Evolutionary conservation across 2,888 invertebrate genomes (phyloP).

Genomic region (Xanthorhoe spadicearia): DNA sequence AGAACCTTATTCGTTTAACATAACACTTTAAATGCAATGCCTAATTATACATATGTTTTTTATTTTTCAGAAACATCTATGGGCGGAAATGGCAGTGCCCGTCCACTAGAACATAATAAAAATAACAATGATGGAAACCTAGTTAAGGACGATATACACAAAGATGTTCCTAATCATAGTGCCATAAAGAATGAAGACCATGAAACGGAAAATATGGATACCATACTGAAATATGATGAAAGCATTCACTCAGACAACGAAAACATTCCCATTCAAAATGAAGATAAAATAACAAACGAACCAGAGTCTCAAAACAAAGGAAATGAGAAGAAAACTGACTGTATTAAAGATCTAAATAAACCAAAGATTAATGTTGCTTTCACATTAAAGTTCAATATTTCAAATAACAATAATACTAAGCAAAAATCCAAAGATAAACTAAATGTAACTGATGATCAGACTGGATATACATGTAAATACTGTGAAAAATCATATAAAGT

Average conservation of each 20-base stretch:
- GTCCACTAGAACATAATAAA: background rate
- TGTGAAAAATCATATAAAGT: slow-evolving; percentile 5
- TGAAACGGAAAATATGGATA: background rate
- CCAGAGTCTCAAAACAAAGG: background rate
- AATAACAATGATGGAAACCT: background rate
- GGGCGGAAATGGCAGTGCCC: background rate
- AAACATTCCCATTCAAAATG: background rate
- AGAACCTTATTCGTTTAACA: too few species aligned
- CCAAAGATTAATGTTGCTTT: background rate
- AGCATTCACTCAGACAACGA: background rate
- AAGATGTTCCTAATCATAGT: background rate
- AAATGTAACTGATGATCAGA: background rate
- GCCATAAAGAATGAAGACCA: background rate
- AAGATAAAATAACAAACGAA: background rate
- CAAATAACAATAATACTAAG: background rate
- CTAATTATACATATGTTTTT: background rate
- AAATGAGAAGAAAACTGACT: background rate
- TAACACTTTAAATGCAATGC: background rate
- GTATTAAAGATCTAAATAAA: background rate
- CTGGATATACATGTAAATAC: background rate
- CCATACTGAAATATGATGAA: background rate
- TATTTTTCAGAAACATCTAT: background rate
- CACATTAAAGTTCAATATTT: background rate
- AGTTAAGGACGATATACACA: background rate
- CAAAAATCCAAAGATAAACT: background rate